A percentile compares a stretch with the other conserved stretches of the same genome.
These are phyloP conservation scores for Eremophila alpestris DNA, from an alignment of 2,797 vertebrate species.

Conservation along the genomic window DNA sequence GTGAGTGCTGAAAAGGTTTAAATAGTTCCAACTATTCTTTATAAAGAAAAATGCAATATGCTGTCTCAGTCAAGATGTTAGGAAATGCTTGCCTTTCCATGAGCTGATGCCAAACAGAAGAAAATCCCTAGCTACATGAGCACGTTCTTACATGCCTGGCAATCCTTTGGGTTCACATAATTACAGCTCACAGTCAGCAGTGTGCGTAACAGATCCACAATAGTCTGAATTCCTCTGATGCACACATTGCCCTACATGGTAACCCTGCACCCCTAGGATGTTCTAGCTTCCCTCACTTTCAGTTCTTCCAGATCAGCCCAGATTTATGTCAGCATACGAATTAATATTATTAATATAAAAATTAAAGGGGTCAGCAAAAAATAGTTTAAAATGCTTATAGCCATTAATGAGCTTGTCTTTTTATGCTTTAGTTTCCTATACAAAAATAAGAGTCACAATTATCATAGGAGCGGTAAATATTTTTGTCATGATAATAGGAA, in stretches of 20 bases:
- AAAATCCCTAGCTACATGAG: background rate
- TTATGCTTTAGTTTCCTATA: background rate
- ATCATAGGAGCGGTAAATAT: background rate
- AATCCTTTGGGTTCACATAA: background rate
- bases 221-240: background rate
- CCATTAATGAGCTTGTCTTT: background rate
- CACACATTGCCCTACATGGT: background rate
- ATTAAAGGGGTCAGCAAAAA: background rate
- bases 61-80: background rate
- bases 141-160: background rate
- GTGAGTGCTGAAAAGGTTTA: background rate
- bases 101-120: background rate
- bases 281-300: background rate
- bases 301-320: background rate
- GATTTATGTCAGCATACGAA: background rate
- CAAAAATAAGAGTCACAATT: background rate
- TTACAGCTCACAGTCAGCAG: background rate
- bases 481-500: background rate
- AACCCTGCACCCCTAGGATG: background rate
- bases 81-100: background rate
- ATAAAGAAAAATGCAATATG: background rate
- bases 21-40: background rate
- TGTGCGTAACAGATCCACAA: background rate
- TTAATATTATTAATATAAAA: background rate
- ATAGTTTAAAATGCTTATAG: background rate